Evolutionary conservation across 2,888 invertebrate genomes (phyloP), one percentile per base, ranked within the genome.

Genomic region (Hydraecia micacea): DNA sequence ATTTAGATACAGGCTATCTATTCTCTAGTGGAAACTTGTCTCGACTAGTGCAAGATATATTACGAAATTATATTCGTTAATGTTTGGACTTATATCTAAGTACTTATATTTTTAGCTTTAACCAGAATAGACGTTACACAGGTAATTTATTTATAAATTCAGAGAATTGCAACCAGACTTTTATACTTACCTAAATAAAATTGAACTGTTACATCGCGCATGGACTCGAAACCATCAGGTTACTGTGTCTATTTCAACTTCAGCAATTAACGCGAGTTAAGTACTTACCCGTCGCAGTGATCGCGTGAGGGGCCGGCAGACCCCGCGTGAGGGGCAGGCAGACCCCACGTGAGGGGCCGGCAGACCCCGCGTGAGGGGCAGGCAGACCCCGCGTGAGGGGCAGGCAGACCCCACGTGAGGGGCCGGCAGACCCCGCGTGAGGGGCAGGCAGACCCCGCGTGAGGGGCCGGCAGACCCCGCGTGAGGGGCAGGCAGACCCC

Each of bases 1-100:
- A 73, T 73, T 78, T 73, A 85, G 32, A 72, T 46, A 67, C 65
- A 46, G 68, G 52, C 75, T 81, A 42, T 60, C 13, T 55, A 21
- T 65, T 6, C 0, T 82, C 21, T 52, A 52, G 3, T 58, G 21
- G 15, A 79, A 52, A 58, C 36, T 4, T 36, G 42, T 60, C 25
- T 42, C 58, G 18, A 49, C 36, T 67, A 77, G 55, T 25, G 6
- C 2, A 36, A 28, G 36, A 67, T 18, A 28, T 32, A 15, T 28
- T 39, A 28, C 28, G 25, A 52, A 36, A 49, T 74, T 46, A 13
- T 28, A 42, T 73, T 11, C 32, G 36, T 63, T 2, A 5, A 25
- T 63, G 63, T 11, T 25, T 36, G 11, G 25, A 25, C 36, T 62
- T 63, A 28, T n/a, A n/a, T 32, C 36, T 2, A 25, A 25, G 0